A percentile compares a stretch with the other conserved stretches of the same genome.
Evolutionary conservation across 2,888 invertebrate genomes (phyloP).

Genomic region (Pterostichus madidus): DNA sequence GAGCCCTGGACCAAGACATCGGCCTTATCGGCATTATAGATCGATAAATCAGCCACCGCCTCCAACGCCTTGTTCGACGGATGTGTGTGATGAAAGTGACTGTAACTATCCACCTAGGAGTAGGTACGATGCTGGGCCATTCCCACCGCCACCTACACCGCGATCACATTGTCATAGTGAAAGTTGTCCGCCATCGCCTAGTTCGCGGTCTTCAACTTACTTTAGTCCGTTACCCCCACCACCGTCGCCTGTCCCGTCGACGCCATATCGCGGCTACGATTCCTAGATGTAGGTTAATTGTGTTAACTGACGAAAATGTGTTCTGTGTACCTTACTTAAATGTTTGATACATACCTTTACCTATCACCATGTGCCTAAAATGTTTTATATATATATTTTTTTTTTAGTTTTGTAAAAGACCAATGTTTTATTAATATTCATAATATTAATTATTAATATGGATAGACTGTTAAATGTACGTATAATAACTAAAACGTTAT

Average conservation of each 20-base stretch:
- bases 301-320: constrained; percentile 34
- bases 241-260: constrained; percentile 88
- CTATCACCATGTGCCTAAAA: constrained; percentile 66
- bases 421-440: constrained; percentile 53
- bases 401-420: constrained; percentile 52
- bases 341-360: constrained; percentile 57
- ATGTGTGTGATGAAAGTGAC: constrained; percentile 92
- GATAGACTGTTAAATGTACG: constrained; percentile 57
- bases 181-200: constrained; percentile 84
- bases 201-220: constrained; percentile 88
- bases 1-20: constrained; percentile 77
- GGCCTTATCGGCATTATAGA: constrained; percentile 87
- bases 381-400: constrained; percentile 34
- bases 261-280: constrained; percentile 77
- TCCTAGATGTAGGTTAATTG: constrained; percentile 69
- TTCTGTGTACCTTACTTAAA: constrained; percentile 58
- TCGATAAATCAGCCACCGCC: constrained; percentile 92
- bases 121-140: constrained; percentile 84
- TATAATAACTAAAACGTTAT: constrained; percentile 52
- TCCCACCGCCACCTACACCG: constrained; percentile 88
- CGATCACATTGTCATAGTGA: constrained; percentile 87
- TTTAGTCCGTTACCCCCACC: constrained; percentile 91
- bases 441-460: constrained; percentile 50
- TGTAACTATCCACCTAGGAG: constrained; percentile 77
- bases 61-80: constrained; percentile 96